Evolutionary conservation across 2,888 invertebrate genomes (phyloP), one percentile per base, ranked within the genome.

Genomic region (Geophilus truncorum): DNA sequence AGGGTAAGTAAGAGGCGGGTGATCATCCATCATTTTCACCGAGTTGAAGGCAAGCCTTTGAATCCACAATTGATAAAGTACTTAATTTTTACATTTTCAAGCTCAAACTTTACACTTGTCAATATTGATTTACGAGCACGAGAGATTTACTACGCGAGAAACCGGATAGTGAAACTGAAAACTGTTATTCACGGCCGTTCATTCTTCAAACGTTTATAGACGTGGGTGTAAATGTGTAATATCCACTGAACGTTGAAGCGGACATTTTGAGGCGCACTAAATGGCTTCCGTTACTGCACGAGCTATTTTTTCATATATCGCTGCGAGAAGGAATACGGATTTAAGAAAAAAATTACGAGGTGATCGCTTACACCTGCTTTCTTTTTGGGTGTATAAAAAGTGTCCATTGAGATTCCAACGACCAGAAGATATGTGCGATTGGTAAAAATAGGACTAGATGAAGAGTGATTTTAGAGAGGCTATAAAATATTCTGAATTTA

Each of bases 91-190:
- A n/a, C 70, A n/a, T 70, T 70, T 23, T n/a, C n/a, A 28, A 28
- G 15, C 70, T 70, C 70, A 70, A n/a, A 70, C 70, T 70, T 51
- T 70, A n/a, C 70, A 70, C 70, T 70, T 70, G 70, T 70, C 70
- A 28, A 70, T 70, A 70, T 70, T 70, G 70, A 70, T 70, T 70
- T 70, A 70, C 28, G 70, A 70, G 9, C 28, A n/a, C 0, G 15
- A 70, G 21, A 70, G 70, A 70, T 70, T 70, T 70, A 70, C 15
- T 70, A 15, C 6, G 70, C 70, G 25, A 23, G 23, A 10, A n/a
- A 15, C n/a, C 10, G 25, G 70, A n/a, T 70, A 70, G 25, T 70
- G 70, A 25, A 70, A 70, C 70, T 12, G 28, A 70, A 70, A 70
- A 70, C 70, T 28, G 70, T 70, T 70, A 70, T 70, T 70, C 70